Evolutionary conservation across 2,888 invertebrate genomes (phyloP).

Genomic region (Agrochola lychnidis): DNA sequence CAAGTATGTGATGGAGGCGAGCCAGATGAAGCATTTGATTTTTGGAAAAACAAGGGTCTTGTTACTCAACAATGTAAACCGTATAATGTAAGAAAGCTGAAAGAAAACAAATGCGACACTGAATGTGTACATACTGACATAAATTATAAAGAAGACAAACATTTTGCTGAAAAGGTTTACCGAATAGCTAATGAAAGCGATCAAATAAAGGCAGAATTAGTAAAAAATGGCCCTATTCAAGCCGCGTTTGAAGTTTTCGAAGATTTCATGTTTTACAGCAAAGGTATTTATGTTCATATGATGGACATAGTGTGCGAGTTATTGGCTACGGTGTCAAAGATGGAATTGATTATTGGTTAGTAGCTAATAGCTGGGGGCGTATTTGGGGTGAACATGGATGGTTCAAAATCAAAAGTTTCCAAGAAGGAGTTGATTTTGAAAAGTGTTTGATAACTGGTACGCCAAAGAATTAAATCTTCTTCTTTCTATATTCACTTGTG

Average conservation of each 20-base stretch:
- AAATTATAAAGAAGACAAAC: conserved; percentile 34
- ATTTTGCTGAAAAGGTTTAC: conserved; percentile 27
- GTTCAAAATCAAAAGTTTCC: conserved; percentile 33
- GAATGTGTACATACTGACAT: conserved; percentile 2
- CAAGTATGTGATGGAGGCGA: conserved; percentile 3
- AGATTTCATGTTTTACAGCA: conserved; percentile 30
- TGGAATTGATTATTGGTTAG: conserved; percentile 52
- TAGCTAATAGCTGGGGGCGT: conserved; percentile 44
- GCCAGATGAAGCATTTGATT: neutral
- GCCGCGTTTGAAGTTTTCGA: neutral
- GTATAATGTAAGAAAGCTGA: conserved; percentile 13
- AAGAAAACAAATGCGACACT: neutral
- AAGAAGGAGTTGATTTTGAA: conserved; percentile 23
- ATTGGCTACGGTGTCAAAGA: conserved; percentile 58
- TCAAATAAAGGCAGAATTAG: conserved; percentile 54
- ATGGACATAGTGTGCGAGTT: conserved; percentile 18
- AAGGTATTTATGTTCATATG: no score
- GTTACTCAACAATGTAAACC: conserved; percentile 54
- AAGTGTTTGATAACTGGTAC: conserved; percentile 1
- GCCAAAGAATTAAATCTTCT: conserved; percentile 16
- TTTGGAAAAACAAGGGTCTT: conserved; percentile 33
- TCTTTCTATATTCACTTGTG: no score
- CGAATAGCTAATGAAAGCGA: neutral
- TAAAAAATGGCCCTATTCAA: conserved; percentile 46
- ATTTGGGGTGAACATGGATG: conserved; percentile 45